These are phyloP conservation scores for Catagonus wagneri DNA, from an alignment of 2,113 vertebrate genomes.

Conservation along the genomic window DNA sequence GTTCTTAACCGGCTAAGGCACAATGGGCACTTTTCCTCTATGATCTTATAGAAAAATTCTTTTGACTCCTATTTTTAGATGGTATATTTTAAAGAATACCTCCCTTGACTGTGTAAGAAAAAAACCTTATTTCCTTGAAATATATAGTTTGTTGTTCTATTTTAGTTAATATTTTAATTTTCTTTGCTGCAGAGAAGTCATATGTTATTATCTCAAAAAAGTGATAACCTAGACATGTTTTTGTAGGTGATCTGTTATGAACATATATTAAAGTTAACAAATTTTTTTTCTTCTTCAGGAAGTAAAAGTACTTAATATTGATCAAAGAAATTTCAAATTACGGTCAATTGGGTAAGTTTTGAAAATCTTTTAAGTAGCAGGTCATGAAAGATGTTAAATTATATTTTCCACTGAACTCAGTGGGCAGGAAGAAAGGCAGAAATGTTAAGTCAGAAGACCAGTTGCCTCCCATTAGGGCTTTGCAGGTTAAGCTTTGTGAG, in stretches of 20 bases:
- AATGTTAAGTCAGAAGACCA: background rate
- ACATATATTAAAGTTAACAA: constrained; percentile 9
- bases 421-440: background rate
- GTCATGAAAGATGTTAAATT: constrained; percentile 27
- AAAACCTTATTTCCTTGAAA: constrained; percentile 9
- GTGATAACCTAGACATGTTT: constrained; percentile 5
- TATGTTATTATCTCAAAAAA: background rate
- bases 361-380: constrained; percentile 6
- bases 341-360: constrained; percentile 95
- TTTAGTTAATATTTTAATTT: constrained; percentile 55
- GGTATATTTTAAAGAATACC: constrained; percentile 2
- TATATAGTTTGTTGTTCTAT: constrained; percentile 27
- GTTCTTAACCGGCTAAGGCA: no score
- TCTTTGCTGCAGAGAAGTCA: constrained; percentile 41
- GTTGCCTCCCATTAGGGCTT: background rate
- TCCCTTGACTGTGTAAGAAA: constrained; percentile 27
- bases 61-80: constrained; percentile 1
- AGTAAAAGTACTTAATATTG: constrained; percentile 95
- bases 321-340: constrained; percentile 92
- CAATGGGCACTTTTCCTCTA: no score
- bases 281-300: constrained; percentile 89
- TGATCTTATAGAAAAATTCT: constrained; percentile 29
- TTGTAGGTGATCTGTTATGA: background rate
- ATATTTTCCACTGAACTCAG: background rate
- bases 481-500: background rate